Base-by-base conservation (phyloP, 2,888 invertebrate species). In the Tortricodes alternella region DNA sequence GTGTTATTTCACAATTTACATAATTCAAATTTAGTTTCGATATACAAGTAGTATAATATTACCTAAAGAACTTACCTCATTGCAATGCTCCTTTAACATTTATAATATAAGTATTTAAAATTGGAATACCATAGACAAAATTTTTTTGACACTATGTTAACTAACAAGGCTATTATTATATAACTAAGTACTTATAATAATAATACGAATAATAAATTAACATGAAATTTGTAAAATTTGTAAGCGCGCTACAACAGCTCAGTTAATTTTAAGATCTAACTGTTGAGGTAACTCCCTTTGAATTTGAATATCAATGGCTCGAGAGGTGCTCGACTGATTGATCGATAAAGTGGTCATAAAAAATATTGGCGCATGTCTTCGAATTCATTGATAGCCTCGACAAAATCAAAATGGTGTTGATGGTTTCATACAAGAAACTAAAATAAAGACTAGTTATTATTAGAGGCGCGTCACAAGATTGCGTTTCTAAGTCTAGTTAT, bases 301-400 rank as follows among this genome's bases (percentile, higher is more conserved):
- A n/a, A 48, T 46, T 46, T 24, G 43, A 37, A 44, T 52, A 44
- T 52, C 52, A 35, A 37, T 37, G 27, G 11, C 3, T 53, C 19
- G 38, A 46, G 44, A 46, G 38, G 53, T 37, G 35, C 52, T 52
- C 19, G 27, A 27, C 8, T 15, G n/a, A n/a, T n/a, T n/a, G n/a
- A n/a, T n/a, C n/a, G 21, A 34, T 23, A 34, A 16, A 3, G 46
- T 37, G 24, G 32, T 21, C 34, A 19, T 18, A 18, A 37, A 11
- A 16, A 19, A 46, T 29, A 2, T 6, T 21, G 23, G 8, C 41
- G 15, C 9, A 29, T n/a, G 9, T 24, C 9, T 8, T 24, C 9
- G 9, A 16, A 15, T 15, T 41, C 15, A 15, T 4, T 8, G 3
- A 9, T 4, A 24, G 13, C 41, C 1, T 9, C 24, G 15, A 5